Evolutionary conservation across 2,888 invertebrate genomes (phyloP).

Genomic region (Magallana nippona): DNA sequence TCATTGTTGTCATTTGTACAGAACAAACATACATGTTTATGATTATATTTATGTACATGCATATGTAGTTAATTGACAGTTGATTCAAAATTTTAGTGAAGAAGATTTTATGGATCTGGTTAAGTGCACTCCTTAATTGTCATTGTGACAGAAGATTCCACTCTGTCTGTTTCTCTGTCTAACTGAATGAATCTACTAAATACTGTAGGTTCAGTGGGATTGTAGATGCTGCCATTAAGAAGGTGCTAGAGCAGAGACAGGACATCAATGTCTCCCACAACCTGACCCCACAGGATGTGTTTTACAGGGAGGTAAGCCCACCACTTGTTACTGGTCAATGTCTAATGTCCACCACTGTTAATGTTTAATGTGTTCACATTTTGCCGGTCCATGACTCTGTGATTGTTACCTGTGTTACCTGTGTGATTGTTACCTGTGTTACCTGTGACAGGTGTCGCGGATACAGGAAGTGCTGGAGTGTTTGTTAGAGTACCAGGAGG

Average conservation of each 20-base stretch:
- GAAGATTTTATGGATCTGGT: too few relatives aligned
- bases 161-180: background rate
- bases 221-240: conserved; percentile 83
- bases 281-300: conserved; percentile 87
- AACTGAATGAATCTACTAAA: background rate
- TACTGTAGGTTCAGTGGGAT: conserved; percentile 76
- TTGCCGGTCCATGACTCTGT: background rate
- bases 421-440: background rate
- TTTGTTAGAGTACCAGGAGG: conserved; percentile 84
- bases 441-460: conserved; percentile 82
- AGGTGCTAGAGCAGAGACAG: conserved; percentile 80
- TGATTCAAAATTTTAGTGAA: too few relatives aligned
- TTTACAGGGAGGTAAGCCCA: conserved; percentile 84
- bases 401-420: background rate
- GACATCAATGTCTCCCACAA: conserved; percentile 76
- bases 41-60: too few relatives aligned
- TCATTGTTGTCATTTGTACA: too few relatives aligned
- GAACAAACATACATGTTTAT: too few relatives aligned
- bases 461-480: conserved; percentile 86
- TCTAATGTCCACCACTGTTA: too few relatives aligned
- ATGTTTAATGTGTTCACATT: too few relatives aligned
- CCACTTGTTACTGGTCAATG: too few relatives aligned
- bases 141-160: background rate
- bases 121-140: too few relatives aligned
- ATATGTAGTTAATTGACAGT: too few relatives aligned